These are phyloP conservation scores for Rugalucina vietnamica DNA, from an alignment of 2,888 invertebrate genomes.

Conservation along the genomic window DNA sequence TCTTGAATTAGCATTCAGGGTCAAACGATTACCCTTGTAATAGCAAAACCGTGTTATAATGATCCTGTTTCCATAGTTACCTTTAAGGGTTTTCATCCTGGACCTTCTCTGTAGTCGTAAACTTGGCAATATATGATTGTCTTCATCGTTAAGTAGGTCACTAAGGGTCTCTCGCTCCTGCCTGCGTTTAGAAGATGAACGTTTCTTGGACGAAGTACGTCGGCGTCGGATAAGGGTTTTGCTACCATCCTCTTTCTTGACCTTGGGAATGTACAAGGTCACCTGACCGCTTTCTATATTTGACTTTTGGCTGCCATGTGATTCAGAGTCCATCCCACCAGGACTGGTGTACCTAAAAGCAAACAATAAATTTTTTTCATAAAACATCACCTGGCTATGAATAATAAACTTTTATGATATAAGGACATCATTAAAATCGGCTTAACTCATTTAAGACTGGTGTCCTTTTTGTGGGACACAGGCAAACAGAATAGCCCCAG, in stretches of 20 bases:
- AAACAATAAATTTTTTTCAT: neutral
- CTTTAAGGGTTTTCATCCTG: conserved; percentile 63
- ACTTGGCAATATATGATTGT: conserved; percentile 63
- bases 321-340: conserved; percentile 37
- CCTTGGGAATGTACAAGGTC: conserved; percentile 63
- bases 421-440: too few relatives aligned
- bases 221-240: conserved; percentile 61
- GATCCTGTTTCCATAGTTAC: too few relatives aligned
- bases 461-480: too few relatives aligned
- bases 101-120: conserved; percentile 46
- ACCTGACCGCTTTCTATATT: conserved; percentile 29
- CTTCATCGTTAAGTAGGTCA: conserved; percentile 54
- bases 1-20: too few relatives aligned
- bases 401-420: too few relatives aligned
- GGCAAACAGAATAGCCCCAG: too few relatives aligned
- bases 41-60: too few relatives aligned
- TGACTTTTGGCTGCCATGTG: conserved; percentile 25
- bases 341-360: neutral
- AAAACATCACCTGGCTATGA: neutral
- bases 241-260: conserved; percentile 64
- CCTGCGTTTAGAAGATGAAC: conserved; percentile 29
- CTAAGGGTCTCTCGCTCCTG: conserved; percentile 54
- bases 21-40: too few relatives aligned
- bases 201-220: conserved; percentile 46
- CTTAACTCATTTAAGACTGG: too few relatives aligned